Base-by-base conservation (phyloP, 2,888 invertebrate genomes). In the Augochlorella aurata region DNA sequence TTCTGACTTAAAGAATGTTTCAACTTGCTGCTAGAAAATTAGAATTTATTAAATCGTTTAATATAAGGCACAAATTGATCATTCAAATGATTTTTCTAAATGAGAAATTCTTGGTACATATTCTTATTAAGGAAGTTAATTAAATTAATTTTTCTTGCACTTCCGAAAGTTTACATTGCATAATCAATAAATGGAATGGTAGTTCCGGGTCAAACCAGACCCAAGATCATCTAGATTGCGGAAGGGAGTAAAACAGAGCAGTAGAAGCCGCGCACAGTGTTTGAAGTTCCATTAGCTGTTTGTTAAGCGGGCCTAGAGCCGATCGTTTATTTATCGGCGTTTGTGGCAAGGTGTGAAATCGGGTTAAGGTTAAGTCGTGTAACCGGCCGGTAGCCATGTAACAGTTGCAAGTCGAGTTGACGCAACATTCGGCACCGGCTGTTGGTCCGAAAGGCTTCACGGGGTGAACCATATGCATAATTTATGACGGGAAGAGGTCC, bases 311-410 rank as follows among this genome's bases (percentile, higher is more conserved):
- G 54, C 52, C 9, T 58, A 52, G 67, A 72, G 72, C 76, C 49
- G 65, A 80, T 75, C 54, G 74, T 74, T 80, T 76, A 69, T 69
- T 80, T 82, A 76, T 82, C 74, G 44, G 18, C n/a, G 65, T 49
- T 79, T 47, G 63, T 58, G 74, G 79, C 70, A 75, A 85, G 79
- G 85, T 82, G 84, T 78, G 81, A 89, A 90, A 88, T 82, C 85
- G 82, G 90, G 90, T 90, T 88, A 90, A 90, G 90, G 90, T 90
- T 84, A 84, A 86, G 68, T 66, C 83, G 73, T 87, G 87, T 86
- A 89, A 88, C 86, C 72, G 76, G 85, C 77, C 74, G 74, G 74
- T 79, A 85, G 82, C 84, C 79, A 80, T 87, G 87, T 89, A 89
- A 87, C 88, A 84, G 85, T 87, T 84, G 82, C 78, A 79, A 24